Conservation (phyloP, 2,888 invertebrate species). For the Idaea aversata region DNA sequence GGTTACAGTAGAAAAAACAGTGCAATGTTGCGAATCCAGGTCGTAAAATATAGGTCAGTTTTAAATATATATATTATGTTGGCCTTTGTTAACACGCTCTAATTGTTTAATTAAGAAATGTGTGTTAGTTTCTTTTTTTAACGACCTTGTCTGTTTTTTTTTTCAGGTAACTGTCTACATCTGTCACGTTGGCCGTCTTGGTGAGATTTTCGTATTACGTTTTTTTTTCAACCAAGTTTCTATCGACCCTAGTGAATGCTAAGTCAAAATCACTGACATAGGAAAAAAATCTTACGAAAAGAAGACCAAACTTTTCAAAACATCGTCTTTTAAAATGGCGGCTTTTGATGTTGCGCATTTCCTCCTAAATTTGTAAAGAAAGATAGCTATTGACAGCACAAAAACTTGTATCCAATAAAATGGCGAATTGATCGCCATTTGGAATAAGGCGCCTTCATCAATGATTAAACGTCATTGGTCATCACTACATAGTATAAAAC, state of each 20-base stretch:
- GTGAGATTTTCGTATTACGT: constrained; percentile 17
- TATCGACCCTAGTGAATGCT: background rate
- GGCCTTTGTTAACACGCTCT: constrained; percentile 69
- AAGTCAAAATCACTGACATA: background rate
- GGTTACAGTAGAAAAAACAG: constrained; percentile 53
- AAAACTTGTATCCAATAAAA: too few relatives aligned
- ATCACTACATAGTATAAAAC: too few relatives aligned
- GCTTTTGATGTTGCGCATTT: too few relatives aligned
- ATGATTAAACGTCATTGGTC: too few relatives aligned
- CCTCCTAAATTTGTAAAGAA: too few relatives aligned
- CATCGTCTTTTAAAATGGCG: too few relatives aligned
- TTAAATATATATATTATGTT: constrained; percentile 64
- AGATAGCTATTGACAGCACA: too few relatives aligned
- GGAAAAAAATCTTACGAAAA: background rate
- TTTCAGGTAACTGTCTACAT: constrained; percentile 63
- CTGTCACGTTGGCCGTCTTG: constrained; percentile 22
- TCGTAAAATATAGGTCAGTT: constrained; percentile 70
- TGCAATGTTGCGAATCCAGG: constrained; percentile 71
- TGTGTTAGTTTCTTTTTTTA: constrained; percentile 40
- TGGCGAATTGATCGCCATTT: too few relatives aligned
- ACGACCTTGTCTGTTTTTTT: constrained; percentile 49
- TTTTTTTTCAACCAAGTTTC: background rate
- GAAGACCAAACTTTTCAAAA: too few relatives aligned
- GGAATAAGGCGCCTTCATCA: too few relatives aligned
- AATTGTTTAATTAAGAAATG: constrained; percentile 56